A percentile compares a stretch with the other conserved stretches of the same genome.
phyloP scores from a whole-genome alignment of 2,888 invertebrate species.

The Amblyteles armatorius region DNA sequence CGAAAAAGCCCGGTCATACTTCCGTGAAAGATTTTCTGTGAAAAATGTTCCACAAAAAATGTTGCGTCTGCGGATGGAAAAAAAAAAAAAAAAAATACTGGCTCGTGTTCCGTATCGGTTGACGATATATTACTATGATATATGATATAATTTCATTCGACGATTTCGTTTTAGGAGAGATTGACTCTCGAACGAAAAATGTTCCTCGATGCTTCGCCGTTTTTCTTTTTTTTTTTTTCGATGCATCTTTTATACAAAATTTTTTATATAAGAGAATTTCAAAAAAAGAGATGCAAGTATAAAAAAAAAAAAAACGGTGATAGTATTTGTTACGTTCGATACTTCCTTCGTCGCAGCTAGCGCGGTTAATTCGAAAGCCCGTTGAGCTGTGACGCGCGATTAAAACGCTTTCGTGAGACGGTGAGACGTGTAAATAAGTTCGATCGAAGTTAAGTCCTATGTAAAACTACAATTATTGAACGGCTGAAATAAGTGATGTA shows the following conservation, averaged over 20 bases:
- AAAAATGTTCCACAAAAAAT: not conserved
- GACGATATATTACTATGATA: conserved; percentile 42
- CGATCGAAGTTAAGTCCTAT: conserved; percentile 71
- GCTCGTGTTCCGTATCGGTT: conserved; percentile 51
- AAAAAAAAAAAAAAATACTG: conserved; percentile 40
- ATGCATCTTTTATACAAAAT: not conserved
- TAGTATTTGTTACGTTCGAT: conserved; percentile 54
- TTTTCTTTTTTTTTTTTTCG: not conserved
- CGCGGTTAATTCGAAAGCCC: not conserved
- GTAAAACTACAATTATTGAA: conserved; percentile 71
- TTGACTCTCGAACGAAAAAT: conserved; percentile 34
- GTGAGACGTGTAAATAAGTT: conserved; percentile 73
- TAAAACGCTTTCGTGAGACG: conserved; percentile 40
- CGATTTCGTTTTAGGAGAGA: conserved; percentile 30
- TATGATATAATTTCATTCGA: not conserved
- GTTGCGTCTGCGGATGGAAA: conserved; percentile 7
- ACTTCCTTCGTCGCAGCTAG: conserved; percentile 37
- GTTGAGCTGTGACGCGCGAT: not conserved
- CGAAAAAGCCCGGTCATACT: not conserved
- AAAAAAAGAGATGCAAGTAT: conserved; percentile 6
- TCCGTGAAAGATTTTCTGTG: conserved; percentile 5
- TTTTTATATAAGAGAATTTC: too few species aligned
- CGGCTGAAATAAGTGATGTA: conserved; percentile 75
- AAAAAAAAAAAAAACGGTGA: conserved; percentile 44
- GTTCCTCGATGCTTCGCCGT: conserved; percentile 26